Conservation (phyloP, 2,797 vertebrate genomes). For the Coregonus ussuriensis region DNA sequence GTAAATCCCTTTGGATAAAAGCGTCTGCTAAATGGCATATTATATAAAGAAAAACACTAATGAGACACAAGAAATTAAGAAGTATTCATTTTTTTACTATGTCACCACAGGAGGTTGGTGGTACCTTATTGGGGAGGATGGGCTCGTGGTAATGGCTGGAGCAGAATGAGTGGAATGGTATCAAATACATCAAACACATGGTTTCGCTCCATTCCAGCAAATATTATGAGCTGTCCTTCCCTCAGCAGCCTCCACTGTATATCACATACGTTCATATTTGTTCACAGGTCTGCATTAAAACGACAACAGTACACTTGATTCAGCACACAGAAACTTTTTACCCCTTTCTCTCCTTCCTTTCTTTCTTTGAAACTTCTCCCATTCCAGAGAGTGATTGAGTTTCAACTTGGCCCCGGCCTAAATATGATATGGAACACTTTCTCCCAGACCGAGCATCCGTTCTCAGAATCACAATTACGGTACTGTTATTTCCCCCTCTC, state of each 20-base stretch:
- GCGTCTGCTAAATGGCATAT: too few relatives aligned
- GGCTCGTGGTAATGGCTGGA: too few relatives aligned
- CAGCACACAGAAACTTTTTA: constrained; percentile 35
- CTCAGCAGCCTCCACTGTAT: too few relatives aligned
- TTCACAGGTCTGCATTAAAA: not conserved
- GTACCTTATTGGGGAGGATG: too few relatives aligned
- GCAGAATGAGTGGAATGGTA: too few relatives aligned
- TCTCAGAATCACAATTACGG: constrained; percentile 44
- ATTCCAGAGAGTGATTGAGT: constrained; percentile 48
- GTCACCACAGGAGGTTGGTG: not conserved
- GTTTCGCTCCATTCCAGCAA: too few relatives aligned
- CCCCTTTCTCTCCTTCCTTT: constrained; percentile 22
- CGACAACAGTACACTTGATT: not conserved
- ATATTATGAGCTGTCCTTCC: too few relatives aligned
- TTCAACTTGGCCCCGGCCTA: constrained; percentile 39
- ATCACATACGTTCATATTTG: not conserved
- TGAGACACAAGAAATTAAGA: too few relatives aligned
- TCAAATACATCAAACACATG: too few relatives aligned
- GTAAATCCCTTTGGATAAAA: too few relatives aligned
- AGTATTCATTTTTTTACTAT: not conserved
- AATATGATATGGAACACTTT: constrained; percentile 50
- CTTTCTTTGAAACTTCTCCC: constrained; percentile 46
- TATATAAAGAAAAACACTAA: too few relatives aligned
- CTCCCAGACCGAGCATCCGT: constrained; percentile 28
- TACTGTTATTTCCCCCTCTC: constrained; percentile 31